Evolutionary conservation across 2,797 vertebrate species (phyloP), one percentile per base, ranked within the genome.

Genomic region (Rousettus madagascariensis): DNA sequence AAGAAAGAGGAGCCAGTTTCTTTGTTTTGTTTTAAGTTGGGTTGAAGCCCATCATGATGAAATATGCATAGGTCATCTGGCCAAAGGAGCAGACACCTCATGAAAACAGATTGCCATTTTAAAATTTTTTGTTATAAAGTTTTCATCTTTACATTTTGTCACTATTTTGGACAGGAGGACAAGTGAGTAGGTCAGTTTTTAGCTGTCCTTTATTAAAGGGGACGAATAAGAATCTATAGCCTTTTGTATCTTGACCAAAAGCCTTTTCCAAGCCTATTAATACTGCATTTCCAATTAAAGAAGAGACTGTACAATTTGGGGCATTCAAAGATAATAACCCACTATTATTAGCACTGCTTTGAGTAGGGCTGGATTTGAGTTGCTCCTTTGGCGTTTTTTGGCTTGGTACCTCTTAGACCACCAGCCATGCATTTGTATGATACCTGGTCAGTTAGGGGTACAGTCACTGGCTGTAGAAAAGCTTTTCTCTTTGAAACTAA

Each of bases 401-500:
- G 24, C 36, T 85, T 46, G 61, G 65, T 15, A 72, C 6, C 26
- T 38, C 36, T n/a, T 51, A 63, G 79, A 49, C 38, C 1, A 0
- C 57, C 51, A 80, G 53, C 36, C 71, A 49, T 30, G n/a, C 12
- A 6, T 86, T 68, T 94, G 68, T 88, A 20, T 53, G 46, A 83
- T 24, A 57, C 38, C 82, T 90, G 83, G 55, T 84, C 49, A 93
- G 71, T 90, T 87, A 93, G 74, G 46, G 30, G 36, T 69, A 28
- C 8, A 43, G 24, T 92, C 66, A n/a, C 43, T 80, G 89, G 80
- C 71, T 71, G 12, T 86, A 82, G 68, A 82, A 90, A 97, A 66
- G 49, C 17, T 69, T 41, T 82, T 88, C 61, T 82, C 88, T 97
- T 96, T 95, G 92, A 95, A 95, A 78, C 51, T 87, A 91, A 92